Conservation (phyloP, 2,888 invertebrate species). For the Drosophila ochracea region DNA sequence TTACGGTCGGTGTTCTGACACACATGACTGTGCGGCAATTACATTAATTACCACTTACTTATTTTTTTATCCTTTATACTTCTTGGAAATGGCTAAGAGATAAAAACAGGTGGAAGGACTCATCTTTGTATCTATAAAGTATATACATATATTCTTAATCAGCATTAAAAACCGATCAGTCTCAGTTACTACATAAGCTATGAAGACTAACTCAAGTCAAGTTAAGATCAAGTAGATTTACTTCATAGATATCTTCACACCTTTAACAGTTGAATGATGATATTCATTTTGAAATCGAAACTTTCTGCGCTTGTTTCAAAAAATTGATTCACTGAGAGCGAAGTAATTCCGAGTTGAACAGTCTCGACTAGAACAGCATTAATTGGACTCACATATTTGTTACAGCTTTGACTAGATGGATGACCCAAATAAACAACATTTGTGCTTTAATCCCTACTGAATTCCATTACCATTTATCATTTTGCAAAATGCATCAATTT, state of each 20-base stretch:
- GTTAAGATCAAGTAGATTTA: neutral
- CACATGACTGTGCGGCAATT: constrained; percentile 34
- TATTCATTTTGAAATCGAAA: too few species aligned
- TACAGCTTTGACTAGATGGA: constrained; percentile 8
- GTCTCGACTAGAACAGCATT: neutral
- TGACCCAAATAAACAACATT: constrained; percentile 12
- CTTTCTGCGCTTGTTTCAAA: too few species aligned
- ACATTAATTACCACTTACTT: constrained; percentile 37
- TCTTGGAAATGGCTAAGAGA: neutral
- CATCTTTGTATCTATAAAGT: neutral
- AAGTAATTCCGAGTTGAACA: neutral
- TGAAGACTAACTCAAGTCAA: fast-evolving
- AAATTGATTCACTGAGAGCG: neutral
- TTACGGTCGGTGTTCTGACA: constrained; percentile 10
- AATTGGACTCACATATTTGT: neutral
- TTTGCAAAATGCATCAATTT: neutral
- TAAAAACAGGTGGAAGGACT: neutral
- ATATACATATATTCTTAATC: too few species aligned
- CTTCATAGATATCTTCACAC: neutral
- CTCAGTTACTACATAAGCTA: neutral
- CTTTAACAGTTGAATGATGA: too few species aligned
- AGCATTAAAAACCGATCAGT: neutral
- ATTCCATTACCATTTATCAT: constrained; percentile 8
- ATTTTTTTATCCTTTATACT: neutral
- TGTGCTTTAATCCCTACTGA: neutral